Base-by-base conservation (phyloP, 2,797 vertebrate genomes). In the Potorous gilbertii region DNA sequence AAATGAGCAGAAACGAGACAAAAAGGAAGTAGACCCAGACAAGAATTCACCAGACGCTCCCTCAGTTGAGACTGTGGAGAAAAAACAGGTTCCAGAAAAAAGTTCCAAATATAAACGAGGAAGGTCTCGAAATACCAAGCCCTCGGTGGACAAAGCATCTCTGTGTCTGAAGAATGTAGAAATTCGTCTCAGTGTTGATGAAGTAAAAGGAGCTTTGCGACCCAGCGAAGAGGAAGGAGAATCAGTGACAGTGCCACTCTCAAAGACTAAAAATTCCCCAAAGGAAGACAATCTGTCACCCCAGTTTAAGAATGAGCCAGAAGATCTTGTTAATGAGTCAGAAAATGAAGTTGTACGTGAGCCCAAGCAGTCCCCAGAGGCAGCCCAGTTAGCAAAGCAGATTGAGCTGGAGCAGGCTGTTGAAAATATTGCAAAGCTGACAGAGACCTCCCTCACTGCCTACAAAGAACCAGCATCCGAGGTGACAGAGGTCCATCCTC, bases 321-420 rank as follows among this genome's bases (percentile, higher is more conserved):
- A 99, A 95, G 96, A 98, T 54, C 95, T 98, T 46, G 98, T 99
- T 94, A 97, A 98, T 54, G 98, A 98, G 52, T 93, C 92, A 2
- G 98, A 99, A 94, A 99, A 98, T 31, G 99, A 99, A 66, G 98
- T 94, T 1, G 10, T 81, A 0, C 98, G 98, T 92, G 99, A 99
- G 93, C 94, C 98, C 14, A 98, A 98, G 54, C 97, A 95, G 57
- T 99, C 99, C n/a, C 99, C 99, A 0, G 99, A 99, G 96, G 99
- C 98, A 50, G 98, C 98, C 34, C 99, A 99, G 94, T 98, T 99
- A 95, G 99, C 99, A 55, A 99, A 98, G 92, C 99, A 99, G 98
- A 99, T 99, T 92, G 99, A 99, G 97, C 98, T 99, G 0, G 99
- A 99, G 97, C 99, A 99, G 97, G 99, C 99, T 0, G 99, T 99